A percentile compares a stretch with the other conserved stretches of the same genome.
Evolutionary conservation across 2,797 vertebrate genomes (phyloP).

Genomic region (Characodon lateralis): DNA sequence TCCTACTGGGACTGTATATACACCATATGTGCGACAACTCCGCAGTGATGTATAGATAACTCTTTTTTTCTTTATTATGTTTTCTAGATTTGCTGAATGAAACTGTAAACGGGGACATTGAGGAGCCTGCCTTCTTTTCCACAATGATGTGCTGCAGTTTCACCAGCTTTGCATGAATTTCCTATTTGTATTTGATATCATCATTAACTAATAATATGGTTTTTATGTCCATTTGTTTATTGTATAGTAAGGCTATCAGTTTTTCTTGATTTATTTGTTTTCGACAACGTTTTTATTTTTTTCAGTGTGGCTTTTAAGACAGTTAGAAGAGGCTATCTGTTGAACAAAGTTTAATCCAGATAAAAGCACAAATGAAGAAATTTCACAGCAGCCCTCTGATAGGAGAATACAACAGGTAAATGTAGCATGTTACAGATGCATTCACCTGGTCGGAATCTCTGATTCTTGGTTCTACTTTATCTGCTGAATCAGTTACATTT

Average conservation of each 20-base stretch:
- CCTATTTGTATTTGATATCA: conserved; percentile 14
- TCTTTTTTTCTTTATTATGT: conserved; percentile 5
- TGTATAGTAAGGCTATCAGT: conserved; percentile 3
- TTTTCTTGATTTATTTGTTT: conserved; percentile 12
- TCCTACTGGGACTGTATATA: neutral
- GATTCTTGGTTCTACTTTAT: conserved; percentile 15
- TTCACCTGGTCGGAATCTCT: conserved; percentile 25
- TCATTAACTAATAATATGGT: conserved; percentile 4
- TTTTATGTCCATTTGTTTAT: conserved; percentile 6
- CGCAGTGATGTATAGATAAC: neutral
- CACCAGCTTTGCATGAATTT: conserved; percentile 83
- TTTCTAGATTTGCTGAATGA: conserved; percentile 80
- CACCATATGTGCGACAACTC: neutral
- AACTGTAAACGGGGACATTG: conserved; percentile 76
- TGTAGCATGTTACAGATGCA: conserved; percentile 25
- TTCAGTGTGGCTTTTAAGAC: neutral
- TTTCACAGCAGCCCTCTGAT: conserved; percentile 56
- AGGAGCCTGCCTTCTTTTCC: conserved; percentile 84
- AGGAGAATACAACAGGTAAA: conserved; percentile 35
- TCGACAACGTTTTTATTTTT: conserved; percentile 10
- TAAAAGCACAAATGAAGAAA: conserved; percentile 34
- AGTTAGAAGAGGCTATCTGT: conserved; percentile 7
- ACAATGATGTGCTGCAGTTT: conserved; percentile 84
- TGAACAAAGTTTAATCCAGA: conserved; percentile 22
- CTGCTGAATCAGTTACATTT: conserved; percentile 15